Evolutionary conservation across 1,140 invertebrate species (phyloP), one percentile per base, ranked within the genome.

Genomic region (Apis florea): DNA sequence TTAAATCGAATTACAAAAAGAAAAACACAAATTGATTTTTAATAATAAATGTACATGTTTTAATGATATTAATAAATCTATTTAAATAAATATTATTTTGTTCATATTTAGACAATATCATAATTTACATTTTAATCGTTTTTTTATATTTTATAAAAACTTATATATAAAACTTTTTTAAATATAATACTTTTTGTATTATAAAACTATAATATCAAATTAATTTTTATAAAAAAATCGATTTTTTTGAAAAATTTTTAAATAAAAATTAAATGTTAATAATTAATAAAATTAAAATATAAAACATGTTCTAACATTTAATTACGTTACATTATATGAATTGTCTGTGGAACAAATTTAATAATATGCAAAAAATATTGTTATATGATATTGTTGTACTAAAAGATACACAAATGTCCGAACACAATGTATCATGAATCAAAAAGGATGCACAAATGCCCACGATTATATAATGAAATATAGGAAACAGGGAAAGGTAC

Each of bases 381-480:
- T 80, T 21, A 54, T 58, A 75, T 58, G 64, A 81, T 49, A 75
- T 53, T 58, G 61, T 26, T 59, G 49, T 82, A n/a, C 49, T 66
- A 67, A 69, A 83, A 69, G 74, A 76, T 79, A 69, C 77, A 72
- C 79, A 79, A 83, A 83, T 73, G 69, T 74, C 66, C 77, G 76
- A 86, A 85, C 70, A 83, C 73, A 85, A 83, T 72, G 63, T 76
- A 77, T 63, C 82, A 49, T 71, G 58, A 83, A 82, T 83, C n/a
- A 81, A 81, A 81, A 82, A 76, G 86, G 59, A 77, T 83, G 70
- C 68, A 47, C 61, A 87, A 88, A 79, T 59, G 67, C 73, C 70
- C 79, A 87, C 75, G 68, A 85, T n/a, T 82, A 59, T 82, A 73
- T 12, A 64, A 83, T 75, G 81, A 88, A 81, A 83, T 88, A 58